Evolutionary conservation across 2,797 vertebrate species (phyloP).

Genomic region (Limnodromus scolopaceus): DNA sequence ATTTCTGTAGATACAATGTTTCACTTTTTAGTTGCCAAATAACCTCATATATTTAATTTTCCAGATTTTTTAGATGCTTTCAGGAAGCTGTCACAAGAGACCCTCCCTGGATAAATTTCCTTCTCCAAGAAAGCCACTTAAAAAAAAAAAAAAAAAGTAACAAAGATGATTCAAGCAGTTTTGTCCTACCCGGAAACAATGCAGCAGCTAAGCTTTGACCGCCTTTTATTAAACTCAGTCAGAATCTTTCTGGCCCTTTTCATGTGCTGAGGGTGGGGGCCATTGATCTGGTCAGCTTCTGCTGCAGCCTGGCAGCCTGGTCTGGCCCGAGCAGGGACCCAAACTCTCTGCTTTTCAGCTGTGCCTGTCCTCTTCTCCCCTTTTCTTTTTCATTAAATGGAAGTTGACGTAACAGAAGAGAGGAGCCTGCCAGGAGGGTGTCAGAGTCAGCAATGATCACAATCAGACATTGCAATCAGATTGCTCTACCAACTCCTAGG

Average conservation of each 20-base stretch:
- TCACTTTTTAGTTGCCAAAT: constrained; percentile 58
- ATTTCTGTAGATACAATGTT: constrained; percentile 59
- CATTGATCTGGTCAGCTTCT: not conserved
- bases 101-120: constrained; percentile 39
- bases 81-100: constrained; percentile 58
- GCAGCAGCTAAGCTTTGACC: not conserved
- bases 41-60: constrained; percentile 61
- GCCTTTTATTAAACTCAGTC: constrained; percentile 35
- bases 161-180: constrained; percentile 27
- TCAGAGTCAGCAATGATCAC: constrained; percentile 59
- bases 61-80: constrained; percentile 64
- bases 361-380: constrained; percentile 26
- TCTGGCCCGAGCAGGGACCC: not conserved
- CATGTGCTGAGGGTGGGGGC: not conserved
- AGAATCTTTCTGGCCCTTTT: constrained; percentile 31
- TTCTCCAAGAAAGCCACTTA: constrained; percentile 43
- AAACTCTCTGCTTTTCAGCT: not conserved
- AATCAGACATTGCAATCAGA: constrained; percentile 45
- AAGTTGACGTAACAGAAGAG: constrained; percentile 41
- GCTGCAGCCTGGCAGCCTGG: not conserved
- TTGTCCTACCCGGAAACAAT: constrained; percentile 33
- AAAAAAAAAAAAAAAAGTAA: not conserved
- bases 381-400: constrained; percentile 15
- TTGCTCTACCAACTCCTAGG: constrained; percentile 20
- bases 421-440: constrained; percentile 58